A percentile compares a stretch with the other conserved stretches of the same genome.
Evolutionary conservation across 2,113 vertebrate species (phyloP).

Genomic region (Erinaceus europaeus): DNA sequence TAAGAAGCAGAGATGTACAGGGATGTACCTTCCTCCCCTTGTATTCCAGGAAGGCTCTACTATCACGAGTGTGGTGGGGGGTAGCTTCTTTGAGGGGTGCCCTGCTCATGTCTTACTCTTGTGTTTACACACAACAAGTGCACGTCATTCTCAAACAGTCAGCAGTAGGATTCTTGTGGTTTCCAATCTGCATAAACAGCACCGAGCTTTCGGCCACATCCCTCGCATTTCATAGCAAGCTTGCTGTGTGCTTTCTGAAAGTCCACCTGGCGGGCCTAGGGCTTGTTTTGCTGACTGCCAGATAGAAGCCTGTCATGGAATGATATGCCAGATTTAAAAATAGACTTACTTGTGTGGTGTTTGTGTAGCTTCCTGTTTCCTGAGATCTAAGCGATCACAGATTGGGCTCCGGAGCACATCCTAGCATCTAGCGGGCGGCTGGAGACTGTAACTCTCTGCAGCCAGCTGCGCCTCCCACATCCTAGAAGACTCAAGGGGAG

Average conservation of each 20-base stretch:
- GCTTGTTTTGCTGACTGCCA: too few relatives aligned
- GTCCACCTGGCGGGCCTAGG: background rate
- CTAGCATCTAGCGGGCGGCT: background rate
- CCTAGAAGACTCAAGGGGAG: background rate
- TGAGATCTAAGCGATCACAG: background rate
- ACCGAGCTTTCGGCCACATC: background rate
- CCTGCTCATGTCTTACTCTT: background rate
- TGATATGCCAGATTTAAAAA: too few relatives aligned
- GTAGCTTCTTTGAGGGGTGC: background rate
- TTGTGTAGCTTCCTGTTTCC: background rate
- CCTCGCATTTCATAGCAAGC: background rate
- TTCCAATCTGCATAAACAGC: background rate
- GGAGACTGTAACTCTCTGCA: background rate
- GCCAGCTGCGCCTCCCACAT: background rate
- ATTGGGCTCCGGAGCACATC: background rate
- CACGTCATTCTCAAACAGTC: background rate
- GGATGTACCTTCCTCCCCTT: background rate
- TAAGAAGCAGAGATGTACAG: conserved; percentile 1
- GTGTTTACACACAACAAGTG: background rate
- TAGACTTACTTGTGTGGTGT: too few relatives aligned
- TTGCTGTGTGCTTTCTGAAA: background rate
- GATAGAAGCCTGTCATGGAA: too few relatives aligned
- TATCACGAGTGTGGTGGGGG: background rate
- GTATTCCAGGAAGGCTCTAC: background rate
- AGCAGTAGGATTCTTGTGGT: background rate